A percentile compares a stretch with the other conserved stretches of the same genome.
Conservation (phyloP, 2,888 invertebrate genomes). For the Drosophila monieri region DNA sequence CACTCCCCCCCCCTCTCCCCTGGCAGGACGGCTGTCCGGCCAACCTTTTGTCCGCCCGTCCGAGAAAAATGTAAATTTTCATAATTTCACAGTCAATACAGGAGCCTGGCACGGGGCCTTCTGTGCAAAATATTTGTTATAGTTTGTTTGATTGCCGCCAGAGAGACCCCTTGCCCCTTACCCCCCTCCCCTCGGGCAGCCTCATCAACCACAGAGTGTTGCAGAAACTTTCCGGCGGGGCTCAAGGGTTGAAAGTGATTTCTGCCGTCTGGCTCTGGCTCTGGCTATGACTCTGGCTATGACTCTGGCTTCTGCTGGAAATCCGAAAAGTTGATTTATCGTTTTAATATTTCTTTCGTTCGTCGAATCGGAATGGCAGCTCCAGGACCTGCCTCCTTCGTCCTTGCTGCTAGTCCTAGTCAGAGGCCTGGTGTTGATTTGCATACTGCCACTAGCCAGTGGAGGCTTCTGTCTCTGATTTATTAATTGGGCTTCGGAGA, state of each 20-base stretch:
- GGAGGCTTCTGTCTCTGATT: not conserved
- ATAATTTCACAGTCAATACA: conserved; percentile 74
- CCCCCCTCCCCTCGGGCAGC: conserved; percentile 6
- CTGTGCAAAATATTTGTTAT: conserved; percentile 25
- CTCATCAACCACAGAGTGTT: conserved; percentile 42
- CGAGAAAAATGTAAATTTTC: conserved; percentile 69
- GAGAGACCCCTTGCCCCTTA: not conserved
- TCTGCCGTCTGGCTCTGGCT: conserved; percentile 42
- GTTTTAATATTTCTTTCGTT: conserved; percentile 76
- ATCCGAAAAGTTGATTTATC: conserved; percentile 80
- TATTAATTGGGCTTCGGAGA: not conserved
- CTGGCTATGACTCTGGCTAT: not conserved
- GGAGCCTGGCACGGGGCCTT: conserved; percentile 9
- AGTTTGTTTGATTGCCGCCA: conserved; percentile 47
- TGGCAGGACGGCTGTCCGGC: not conserved
- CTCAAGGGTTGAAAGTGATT: conserved; percentile 77
- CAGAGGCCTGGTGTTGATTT: conserved; percentile 3
- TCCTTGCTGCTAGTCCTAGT: not conserved
- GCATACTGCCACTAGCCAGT: conserved; percentile 6
- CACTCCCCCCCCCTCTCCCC: not conserved
- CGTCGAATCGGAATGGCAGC: conserved; percentile 61
- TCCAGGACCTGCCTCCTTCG: not conserved
- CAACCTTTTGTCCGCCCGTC: conserved; percentile 27
- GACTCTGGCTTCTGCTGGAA: conserved; percentile 56
- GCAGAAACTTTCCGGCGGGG: conserved; percentile 31